Percentiles rank a stretch among this genome's conserved stretches.
phyloP scores from a whole-genome alignment of 1,140 invertebrate genomes.

The Colletes latitarsis region DNA sequence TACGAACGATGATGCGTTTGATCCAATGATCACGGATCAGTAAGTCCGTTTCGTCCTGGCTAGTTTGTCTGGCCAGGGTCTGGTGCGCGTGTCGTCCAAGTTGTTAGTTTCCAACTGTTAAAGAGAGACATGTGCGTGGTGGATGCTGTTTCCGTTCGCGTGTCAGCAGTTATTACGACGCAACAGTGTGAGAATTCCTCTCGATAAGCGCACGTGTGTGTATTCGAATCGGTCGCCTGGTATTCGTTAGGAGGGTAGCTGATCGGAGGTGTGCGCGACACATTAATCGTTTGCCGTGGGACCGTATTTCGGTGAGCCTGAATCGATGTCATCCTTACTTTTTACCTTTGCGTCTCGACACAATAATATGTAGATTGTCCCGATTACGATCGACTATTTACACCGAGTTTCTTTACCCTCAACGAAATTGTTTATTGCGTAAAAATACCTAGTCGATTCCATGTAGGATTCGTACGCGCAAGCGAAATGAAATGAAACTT shows the following conservation, averaged over 20 bases:
- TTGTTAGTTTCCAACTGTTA: background rate
- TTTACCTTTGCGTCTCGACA: background rate
- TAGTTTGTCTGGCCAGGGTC: too few species aligned
- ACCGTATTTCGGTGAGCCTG: conserved; percentile 29
- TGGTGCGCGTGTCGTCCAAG: background rate
- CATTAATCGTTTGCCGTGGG: conserved; percentile 14
- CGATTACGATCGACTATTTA: background rate
- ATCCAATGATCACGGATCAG: background rate
- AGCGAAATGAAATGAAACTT: conserved; percentile 13
- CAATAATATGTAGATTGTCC: background rate
- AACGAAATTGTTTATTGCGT: too few species aligned
- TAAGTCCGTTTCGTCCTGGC: too few species aligned
- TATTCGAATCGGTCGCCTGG: too few species aligned
- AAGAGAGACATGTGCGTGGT: background rate
- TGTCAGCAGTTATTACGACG: background rate
- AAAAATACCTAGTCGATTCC: too few species aligned
- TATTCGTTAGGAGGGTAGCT: background rate
- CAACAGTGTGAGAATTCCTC: conserved; percentile 1
- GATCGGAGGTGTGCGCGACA: background rate
- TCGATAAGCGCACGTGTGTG: background rate
- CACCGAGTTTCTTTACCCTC: background rate
- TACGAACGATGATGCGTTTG: background rate
- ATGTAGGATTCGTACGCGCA: background rate
- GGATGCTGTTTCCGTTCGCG: background rate
- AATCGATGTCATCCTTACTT: background rate